Conservation (phyloP, 1,140 invertebrate species). For the Hylyphantes graminicola region DNA sequence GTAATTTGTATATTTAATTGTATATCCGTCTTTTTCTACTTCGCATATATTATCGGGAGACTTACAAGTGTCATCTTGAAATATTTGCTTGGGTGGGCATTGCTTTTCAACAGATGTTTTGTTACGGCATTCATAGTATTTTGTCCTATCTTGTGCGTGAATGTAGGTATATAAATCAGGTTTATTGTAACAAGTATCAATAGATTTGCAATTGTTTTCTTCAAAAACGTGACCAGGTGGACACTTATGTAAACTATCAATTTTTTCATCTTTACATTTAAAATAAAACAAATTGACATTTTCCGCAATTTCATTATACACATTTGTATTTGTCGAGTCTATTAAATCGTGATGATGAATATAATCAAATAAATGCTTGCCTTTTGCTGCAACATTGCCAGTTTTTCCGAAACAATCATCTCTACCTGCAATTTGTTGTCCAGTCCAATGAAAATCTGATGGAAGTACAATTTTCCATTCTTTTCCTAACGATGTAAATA, state of each 20-base stretch:
- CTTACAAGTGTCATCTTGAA: conserved; percentile 1
- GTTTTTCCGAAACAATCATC: conserved; percentile 6
- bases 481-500: background rate
- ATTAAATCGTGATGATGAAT: background rate
- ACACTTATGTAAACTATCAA: background rate
- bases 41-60: background rate
- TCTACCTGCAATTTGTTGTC: background rate
- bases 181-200: background rate
- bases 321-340: background rate
- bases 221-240: background rate
- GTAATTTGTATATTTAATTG: background rate
- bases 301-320: background rate
- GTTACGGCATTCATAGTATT: background rate
- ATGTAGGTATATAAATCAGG: background rate
- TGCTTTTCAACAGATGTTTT: background rate
- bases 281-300: background rate
- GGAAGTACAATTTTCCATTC: background rate
- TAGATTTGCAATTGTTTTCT: background rate
- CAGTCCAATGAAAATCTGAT: background rate
- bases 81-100: background rate
- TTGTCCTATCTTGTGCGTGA: background rate
- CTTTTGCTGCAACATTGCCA: background rate
- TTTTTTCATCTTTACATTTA: background rate
- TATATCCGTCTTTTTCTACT: background rate
- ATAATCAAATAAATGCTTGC: conserved; percentile 1